Percentiles rank a stretch among this genome's conserved stretches.
phyloP scores from a whole-genome alignment of 2,113 vertebrate species.

The Periophthalmus modestus region DNA sequence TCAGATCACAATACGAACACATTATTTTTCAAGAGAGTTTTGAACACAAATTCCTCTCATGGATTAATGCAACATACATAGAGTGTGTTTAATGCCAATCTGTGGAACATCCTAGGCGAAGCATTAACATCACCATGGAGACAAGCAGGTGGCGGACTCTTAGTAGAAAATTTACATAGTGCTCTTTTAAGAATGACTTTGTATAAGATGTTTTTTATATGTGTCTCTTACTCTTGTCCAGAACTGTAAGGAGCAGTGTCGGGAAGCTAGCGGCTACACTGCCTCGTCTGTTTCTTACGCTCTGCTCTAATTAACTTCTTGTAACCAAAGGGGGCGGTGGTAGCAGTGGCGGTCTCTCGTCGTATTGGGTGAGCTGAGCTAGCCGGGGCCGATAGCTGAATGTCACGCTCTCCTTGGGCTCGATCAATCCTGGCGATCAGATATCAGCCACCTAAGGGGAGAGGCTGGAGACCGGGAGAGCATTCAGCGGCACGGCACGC shows the following conservation, averaged over 20 bases:
- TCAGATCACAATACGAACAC: no score
- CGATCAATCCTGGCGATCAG: slow-evolving; percentile 74
- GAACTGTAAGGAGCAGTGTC: slow-evolving; percentile 12
- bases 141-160: no score
- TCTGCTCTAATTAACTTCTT: slow-evolving; percentile 61
- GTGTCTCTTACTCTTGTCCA: not conserved
- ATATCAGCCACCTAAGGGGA: slow-evolving; percentile 75
- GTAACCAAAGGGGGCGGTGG: slow-evolving; percentile 30
- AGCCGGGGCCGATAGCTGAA: slow-evolving; percentile 59
- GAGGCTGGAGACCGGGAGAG: slow-evolving; percentile 45
- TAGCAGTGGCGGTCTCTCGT: not conserved
- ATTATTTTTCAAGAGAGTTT: no score
- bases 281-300: not conserved
- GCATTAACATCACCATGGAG: no score
- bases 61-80: no score
- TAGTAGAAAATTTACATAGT: no score
- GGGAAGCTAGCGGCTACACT: slow-evolving; percentile 19
- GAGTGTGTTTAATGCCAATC: no score
- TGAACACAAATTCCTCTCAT: no score
- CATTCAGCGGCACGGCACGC: slow-evolving; percentile 8
- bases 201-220: no score
- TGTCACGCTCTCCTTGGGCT: slow-evolving; percentile 76
- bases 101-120: no score
- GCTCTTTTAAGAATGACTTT: no score
- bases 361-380: slow-evolving; percentile 42